Conservation (phyloP, 2,888 invertebrate genomes). For the Brachypalpus laphriformis region DNA sequence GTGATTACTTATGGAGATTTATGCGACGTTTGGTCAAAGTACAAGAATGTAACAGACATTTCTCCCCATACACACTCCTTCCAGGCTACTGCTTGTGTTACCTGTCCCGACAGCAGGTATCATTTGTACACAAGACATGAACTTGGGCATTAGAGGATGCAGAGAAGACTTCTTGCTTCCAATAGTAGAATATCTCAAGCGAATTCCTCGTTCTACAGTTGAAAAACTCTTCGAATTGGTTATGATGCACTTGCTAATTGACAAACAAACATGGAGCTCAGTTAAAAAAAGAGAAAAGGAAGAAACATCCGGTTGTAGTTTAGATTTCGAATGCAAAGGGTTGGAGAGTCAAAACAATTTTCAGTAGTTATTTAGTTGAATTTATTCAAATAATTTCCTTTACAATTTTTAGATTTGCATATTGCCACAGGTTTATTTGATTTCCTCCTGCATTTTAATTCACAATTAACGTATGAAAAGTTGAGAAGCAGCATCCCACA, state of each 20-base stretch:
- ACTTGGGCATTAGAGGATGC: conserved; percentile 17
- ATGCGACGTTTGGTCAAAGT: conserved; percentile 59
- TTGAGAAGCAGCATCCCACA: no score
- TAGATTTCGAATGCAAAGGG: background rate
- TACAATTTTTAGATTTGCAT: no score
- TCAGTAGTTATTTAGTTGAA: background rate
- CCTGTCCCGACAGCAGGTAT: background rate
- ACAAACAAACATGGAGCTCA: conserved; percentile 32
- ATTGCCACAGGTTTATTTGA: background rate
- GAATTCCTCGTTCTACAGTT: conserved; percentile 17
- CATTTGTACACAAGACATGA: conserved; percentile 6
- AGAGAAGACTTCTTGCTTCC: background rate
- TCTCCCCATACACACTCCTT: background rate
- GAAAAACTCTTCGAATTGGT: conserved; percentile 56
- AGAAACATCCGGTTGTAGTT: background rate
- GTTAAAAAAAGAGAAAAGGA: background rate
- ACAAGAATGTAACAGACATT: conserved; percentile 52
- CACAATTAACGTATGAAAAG: no score
- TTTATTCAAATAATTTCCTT: background rate
- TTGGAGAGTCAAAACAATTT: background rate
- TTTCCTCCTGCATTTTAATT: background rate
- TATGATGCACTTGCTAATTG: conserved; percentile 53
- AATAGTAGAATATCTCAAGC: conserved; percentile 1
- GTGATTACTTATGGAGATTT: conserved; percentile 72
- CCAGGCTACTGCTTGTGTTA: background rate